Evolutionary conservation across 2,888 invertebrate genomes (phyloP), one percentile per base, ranked within the genome.

Genomic region (Dolichopus griseipennis): DNA sequence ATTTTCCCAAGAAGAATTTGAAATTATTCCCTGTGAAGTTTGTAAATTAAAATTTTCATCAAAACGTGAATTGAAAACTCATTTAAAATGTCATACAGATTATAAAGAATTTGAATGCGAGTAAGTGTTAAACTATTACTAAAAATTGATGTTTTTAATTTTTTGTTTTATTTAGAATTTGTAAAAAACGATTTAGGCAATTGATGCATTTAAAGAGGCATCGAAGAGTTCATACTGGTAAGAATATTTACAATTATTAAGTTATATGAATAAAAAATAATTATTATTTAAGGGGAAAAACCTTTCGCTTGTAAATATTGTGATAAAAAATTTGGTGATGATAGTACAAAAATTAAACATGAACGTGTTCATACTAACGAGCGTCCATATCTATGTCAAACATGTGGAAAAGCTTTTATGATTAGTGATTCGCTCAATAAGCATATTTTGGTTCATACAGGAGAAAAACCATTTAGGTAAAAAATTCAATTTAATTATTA

Each of bases 201-300:
- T 79, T 80, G 69, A 81, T 80, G 72, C 80, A 82, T 70, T 69
- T 81, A 41, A 78, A 77, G 20, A 77, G 82, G 0, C 82, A 82
- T 67, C 81, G 81, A 72, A 76, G 80, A 12, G 77, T 78, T 43
- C 81, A 81, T 68, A 82, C 79, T 0, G 72, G 22, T 62, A 27
- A 27, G n/a, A 27, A 27, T 27, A 27, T n/a, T n/a, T n/a, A n/a
- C n/a, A n/a, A 27, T 27, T 5, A 27, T 27, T 27, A 4, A 27
- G n/a, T n/a, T n/a, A n/a, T 27, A 27, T 27, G 27, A 27, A 27
- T 27, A 27, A 27, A 27, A 27, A 27, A 27, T n/a, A n/a, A n/a
- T n/a, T n/a, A 27, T 27, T 27, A 4, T 27, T 27, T 4, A 27
- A 27, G 27, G 27, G 27, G 76, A 75, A 12, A 78, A 79, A 27